Evolutionary conservation across 2,797 vertebrate genomes (phyloP).

Genomic region (Salarias fasciatus): DNA sequence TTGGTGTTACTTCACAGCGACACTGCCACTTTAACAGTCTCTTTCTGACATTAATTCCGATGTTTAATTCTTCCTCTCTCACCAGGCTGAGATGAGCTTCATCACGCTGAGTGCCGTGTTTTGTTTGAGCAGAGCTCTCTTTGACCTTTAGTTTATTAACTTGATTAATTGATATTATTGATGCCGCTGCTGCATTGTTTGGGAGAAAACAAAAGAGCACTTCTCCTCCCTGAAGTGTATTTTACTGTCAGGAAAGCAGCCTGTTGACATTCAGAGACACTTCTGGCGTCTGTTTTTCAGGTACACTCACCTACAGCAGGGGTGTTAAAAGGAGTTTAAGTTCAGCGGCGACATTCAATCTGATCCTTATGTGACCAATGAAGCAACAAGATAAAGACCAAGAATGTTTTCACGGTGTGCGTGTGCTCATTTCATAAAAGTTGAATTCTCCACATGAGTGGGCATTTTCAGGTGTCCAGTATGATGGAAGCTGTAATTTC

Average conservation of each 20-base stretch:
- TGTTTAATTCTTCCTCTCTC: neutral
- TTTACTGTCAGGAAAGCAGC: conserved; percentile 1
- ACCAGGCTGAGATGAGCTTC: neutral
- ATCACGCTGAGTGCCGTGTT: neutral
- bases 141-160: conserved; percentile 3
- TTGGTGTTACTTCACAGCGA: neutral
- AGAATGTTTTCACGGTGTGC: too few species aligned
- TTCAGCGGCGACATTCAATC: too few species aligned
- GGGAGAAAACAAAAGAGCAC: neutral
- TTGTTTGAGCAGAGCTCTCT: neutral
- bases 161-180: neutral
- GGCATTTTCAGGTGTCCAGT: too few species aligned
- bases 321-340: too few species aligned
- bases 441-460: too few species aligned
- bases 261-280: neutral
- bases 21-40: neutral
- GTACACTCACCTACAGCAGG: neutral
- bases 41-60: neutral
- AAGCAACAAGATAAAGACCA: too few species aligned
- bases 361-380: too few species aligned
- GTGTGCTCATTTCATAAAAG: too few species aligned
- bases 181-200: neutral
- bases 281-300: neutral
- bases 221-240: neutral
- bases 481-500: too few species aligned